Evolutionary conservation across 2,797 vertebrate species (phyloP).

Genomic region (Myotis vivesi): DNA sequence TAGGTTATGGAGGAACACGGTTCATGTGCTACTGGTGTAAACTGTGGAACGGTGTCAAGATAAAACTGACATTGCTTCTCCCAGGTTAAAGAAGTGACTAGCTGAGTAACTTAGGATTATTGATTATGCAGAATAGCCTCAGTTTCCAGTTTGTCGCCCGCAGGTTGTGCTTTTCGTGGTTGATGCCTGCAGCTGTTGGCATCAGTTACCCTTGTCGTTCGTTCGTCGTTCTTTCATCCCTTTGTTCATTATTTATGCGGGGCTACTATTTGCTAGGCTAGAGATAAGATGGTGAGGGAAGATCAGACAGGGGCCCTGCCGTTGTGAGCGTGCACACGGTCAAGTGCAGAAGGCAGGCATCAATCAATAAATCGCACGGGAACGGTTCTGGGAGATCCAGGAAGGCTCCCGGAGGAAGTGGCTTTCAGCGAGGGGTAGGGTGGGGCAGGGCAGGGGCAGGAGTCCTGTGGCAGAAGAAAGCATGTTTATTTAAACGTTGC

Average conservation of each 20-base stretch:
- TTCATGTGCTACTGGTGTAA: background rate
- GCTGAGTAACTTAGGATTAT: background rate
- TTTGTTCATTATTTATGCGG: background rate
- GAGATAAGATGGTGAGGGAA: background rate
- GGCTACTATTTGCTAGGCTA: background rate
- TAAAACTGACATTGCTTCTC: background rate
- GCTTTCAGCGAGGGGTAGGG: background rate
- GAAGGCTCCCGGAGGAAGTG: background rate
- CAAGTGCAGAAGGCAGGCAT: background rate
- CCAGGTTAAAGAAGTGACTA: background rate
- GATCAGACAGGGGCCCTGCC: background rate
- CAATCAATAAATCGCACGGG: background rate
- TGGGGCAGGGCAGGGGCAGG: background rate
- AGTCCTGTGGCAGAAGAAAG: background rate
- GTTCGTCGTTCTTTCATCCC: background rate
- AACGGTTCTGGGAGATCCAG: no score
- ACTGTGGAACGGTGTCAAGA: background rate
- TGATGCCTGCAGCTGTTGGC: background rate
- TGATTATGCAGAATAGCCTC: background rate
- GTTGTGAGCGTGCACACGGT: background rate
- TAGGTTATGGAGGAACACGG: background rate
- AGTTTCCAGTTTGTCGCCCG: background rate
- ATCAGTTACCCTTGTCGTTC: background rate
- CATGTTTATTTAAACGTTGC: background rate
- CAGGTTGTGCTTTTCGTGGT: background rate